Conservation (phyloP, 2,888 invertebrate genomes). For the Encarsia formosa region DNA sequence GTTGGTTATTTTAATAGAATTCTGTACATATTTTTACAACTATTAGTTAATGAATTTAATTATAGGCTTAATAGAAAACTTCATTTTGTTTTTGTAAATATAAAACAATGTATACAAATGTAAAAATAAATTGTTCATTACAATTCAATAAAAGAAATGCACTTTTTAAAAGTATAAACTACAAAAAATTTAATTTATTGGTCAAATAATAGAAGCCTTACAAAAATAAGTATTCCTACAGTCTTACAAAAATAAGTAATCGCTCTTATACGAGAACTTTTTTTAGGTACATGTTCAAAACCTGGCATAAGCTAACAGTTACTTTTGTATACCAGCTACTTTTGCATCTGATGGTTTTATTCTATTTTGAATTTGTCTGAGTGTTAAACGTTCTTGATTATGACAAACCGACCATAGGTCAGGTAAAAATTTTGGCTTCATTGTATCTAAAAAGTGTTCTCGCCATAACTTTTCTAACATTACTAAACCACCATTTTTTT, state of each 20-base stretch:
- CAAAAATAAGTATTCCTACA: slow-evolving; percentile 25
- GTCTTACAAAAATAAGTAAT: slow-evolving; percentile 38
- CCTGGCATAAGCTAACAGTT: neutral
- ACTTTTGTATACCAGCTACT: slow-evolving; percentile 39
- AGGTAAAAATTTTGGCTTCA: slow-evolving; percentile 71
- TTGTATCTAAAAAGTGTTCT: slow-evolving; percentile 67
- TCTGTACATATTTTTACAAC: slow-evolving; percentile 33
- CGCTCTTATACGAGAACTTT: slow-evolving; percentile 45
- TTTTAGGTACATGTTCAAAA: slow-evolving; percentile 28
- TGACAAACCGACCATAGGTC: slow-evolving; percentile 72
- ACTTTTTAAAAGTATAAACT: slow-evolving; percentile 13
- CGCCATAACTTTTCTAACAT: slow-evolving; percentile 72
- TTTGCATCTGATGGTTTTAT: slow-evolving; percentile 45
- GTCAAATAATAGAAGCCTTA: slow-evolving; percentile 24
- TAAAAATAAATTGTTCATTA: neutral
- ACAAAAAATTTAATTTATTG: slow-evolving; percentile 21
- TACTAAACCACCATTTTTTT: slow-evolving; percentile 59
- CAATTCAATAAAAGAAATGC: slow-evolving; percentile 2
- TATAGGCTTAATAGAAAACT: slow-evolving; percentile 12
- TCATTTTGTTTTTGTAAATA: slow-evolving; percentile 7
- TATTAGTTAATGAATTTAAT: slow-evolving; percentile 22
- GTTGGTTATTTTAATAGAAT: slow-evolving; percentile 25
- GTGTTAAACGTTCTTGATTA: slow-evolving; percentile 60
- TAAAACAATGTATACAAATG: neutral
- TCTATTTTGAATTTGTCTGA: slow-evolving; percentile 45